Evolutionary conservation across 2,113 vertebrate species (phyloP).

Genomic region (Cyprinodon tularosa): DNA sequence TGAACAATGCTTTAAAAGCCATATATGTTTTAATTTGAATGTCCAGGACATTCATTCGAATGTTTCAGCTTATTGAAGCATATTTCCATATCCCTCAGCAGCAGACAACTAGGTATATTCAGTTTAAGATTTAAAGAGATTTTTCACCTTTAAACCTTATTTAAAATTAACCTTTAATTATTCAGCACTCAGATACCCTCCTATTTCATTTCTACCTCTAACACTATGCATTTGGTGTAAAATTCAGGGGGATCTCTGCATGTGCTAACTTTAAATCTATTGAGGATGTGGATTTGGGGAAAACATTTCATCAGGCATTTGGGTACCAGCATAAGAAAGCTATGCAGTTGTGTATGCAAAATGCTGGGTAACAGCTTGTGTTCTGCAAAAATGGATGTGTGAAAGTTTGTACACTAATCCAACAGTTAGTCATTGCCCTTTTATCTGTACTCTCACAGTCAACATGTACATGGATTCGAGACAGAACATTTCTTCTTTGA

Average conservation of each 20-base stretch:
- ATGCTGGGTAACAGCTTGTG: constrained; percentile 13
- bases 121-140: neutral
- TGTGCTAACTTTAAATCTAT: constrained; percentile 6
- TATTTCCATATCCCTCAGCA: neutral
- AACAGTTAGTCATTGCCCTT: constrained; percentile 54
- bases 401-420: constrained; percentile 40
- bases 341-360: constrained; percentile 16
- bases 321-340: constrained; percentile 27
- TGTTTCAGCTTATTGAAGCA: neutral
- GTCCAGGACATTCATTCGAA: neutral
- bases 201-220: neutral
- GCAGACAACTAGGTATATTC: neutral
- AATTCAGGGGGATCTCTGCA: neutral
- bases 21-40: neutral
- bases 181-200: neutral
- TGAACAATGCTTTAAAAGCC: neutral
- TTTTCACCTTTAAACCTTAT: neutral
- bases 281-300: constrained; percentile 1
- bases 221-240: neutral
- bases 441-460: constrained; percentile 75
- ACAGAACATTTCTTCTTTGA: constrained; percentile 86
- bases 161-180: neutral
- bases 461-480: constrained; percentile 88
- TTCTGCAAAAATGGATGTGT: constrained; percentile 38
- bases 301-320: constrained; percentile 27